Evolutionary conservation across 2,888 invertebrate genomes (phyloP), one percentile per base, ranked within the genome.

Genomic region (Lasius fuliginosus): DNA sequence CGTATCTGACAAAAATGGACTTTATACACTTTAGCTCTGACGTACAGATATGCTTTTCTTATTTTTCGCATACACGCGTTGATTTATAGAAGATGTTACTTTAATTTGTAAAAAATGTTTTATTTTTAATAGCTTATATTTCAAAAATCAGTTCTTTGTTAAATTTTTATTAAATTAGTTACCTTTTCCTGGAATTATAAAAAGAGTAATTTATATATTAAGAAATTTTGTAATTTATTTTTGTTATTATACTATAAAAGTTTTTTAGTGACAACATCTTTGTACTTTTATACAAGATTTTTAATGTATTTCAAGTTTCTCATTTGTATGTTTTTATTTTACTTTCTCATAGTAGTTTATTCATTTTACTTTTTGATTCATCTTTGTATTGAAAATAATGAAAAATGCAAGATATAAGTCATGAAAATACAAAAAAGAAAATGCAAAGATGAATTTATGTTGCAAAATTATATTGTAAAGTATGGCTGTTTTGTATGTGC

Each of bases 111-210:
- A 56, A 5, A 58, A 1, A 5, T 6, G 58, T 3, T 58, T 36
- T 5, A 18, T 36, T 71, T 56, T 56, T 53, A 9, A 23, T 23
- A 56, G 0, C 33, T 27, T 42, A 15, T 33, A 53, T 15, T 53
- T 71, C 2, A 71, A 4, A 53, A n/a, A 42, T 46, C 23, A 58
- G 15, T 27, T 1, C 1, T 5, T 15, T 6, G 11, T 36, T 36
- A 58, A 73, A 56, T 58, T 56, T 71, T 58, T 56, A 12, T 56
- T 71, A 71, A 71, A n/a, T 49, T 23, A 2, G 3, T 71, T 71
- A 23, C 15, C 18, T 46, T 68, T 67, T 36, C 12, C 15, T 71
- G 9, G 4, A 36, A 69, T 53, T 33, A 69, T 49, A 15, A 30
- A 18, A 18, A 49, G n/a, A 12, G 1, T n/a, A 49, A 30, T 49